Evolutionary conservation across 1,140 invertebrate species (phyloP).

Genomic region (Zaprionus ornatus): DNA sequence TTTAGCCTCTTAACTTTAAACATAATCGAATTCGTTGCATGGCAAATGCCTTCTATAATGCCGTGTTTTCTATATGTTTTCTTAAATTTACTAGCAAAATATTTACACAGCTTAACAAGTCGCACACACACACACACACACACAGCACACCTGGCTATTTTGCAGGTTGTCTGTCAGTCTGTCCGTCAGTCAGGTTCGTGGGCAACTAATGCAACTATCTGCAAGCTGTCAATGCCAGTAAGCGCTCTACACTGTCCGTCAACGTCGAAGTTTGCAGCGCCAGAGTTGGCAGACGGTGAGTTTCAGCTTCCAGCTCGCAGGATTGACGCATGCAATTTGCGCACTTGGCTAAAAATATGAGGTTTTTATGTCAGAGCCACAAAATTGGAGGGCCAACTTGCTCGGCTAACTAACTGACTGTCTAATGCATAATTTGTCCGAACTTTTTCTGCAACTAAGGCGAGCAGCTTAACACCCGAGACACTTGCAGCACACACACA

Average conservation of each 20-base stretch:
- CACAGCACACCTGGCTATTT: no score
- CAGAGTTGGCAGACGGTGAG: constrained; percentile 3
- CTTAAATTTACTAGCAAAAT: constrained; percentile 44
- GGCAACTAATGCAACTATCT: constrained; percentile 66
- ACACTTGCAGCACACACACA: background rate
- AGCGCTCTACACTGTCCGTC: constrained; percentile 50
- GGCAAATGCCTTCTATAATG: constrained; percentile 10
- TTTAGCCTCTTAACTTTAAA: constrained; percentile 1
- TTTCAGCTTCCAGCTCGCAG: background rate
- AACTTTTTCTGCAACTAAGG: constrained; percentile 66
- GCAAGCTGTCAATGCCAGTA: constrained; percentile 63
- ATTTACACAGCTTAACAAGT: constrained; percentile 36
- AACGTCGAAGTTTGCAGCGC: constrained; percentile 37
- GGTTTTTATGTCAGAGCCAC: constrained; percentile 40
- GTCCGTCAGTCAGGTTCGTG: constrained; percentile 47
- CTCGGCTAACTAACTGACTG: constrained; percentile 64
- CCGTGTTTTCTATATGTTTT: constrained; percentile 20
- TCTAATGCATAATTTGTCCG: constrained; percentile 80
- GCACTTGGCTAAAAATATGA: constrained; percentile 39
- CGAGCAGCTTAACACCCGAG: constrained; percentile 35
- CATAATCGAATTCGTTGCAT: constrained; percentile 21
- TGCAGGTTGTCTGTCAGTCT: background rate
- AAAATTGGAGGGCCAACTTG: constrained; percentile 47
- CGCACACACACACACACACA: background rate
- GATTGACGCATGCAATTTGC: constrained; percentile 39